Evolutionary conservation across 1,140 invertebrate species (phyloP), one percentile per base, ranked within the genome.

Genomic region (Trichoplusia ni): DNA sequence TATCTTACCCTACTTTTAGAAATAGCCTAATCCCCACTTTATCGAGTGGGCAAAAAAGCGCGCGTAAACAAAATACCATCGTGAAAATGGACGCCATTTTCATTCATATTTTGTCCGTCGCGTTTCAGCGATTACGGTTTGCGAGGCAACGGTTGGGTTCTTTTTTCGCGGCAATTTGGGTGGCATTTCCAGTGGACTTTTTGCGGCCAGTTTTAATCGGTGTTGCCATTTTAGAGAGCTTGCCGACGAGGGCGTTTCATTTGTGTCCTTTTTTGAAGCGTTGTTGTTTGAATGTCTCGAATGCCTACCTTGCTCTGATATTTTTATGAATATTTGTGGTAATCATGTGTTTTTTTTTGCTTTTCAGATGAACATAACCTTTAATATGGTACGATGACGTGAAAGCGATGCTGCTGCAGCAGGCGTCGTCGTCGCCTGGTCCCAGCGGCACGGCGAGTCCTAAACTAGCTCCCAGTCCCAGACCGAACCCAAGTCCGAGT

Each of bases 361-460:
- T 62, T 64, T 74, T 4, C 84, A 89, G 86, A 82, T 82, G 42
- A 49, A 8, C 31, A 47, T 71, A 70, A 75, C 18, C 23, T 60
- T 38, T 18, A 82, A 64, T 53, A 87, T 86, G 84, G 68, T 78
- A 74, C 77, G 81, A 83, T 82, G 86, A 89, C 73, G 79, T 86
- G 75, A 78, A 74, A 81, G 84, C 79, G 65, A 90, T 90, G 88
- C 81, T 89, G 80, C 82, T 89, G 81, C 84, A 87, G 83, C 89
- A 87, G 81, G 81, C 81, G 67, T 81, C 82, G 42, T 73, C 80
- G 69, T 82, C 81, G 76, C 82, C 85, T 75, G 86, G 84, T 77
- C 80, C 84, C 73, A 87, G 86, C 78, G 82, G 86, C 80, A 80
- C 84, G 73, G 81, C 85, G 73, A 88, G 84, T 73, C 86, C 85